A percentile compares a stretch with the other conserved stretches of the same genome.
These are phyloP conservation scores for Chrysolina americana DNA, from an alignment of 2,888 invertebrate genomes.

Conservation along the genomic window DNA sequence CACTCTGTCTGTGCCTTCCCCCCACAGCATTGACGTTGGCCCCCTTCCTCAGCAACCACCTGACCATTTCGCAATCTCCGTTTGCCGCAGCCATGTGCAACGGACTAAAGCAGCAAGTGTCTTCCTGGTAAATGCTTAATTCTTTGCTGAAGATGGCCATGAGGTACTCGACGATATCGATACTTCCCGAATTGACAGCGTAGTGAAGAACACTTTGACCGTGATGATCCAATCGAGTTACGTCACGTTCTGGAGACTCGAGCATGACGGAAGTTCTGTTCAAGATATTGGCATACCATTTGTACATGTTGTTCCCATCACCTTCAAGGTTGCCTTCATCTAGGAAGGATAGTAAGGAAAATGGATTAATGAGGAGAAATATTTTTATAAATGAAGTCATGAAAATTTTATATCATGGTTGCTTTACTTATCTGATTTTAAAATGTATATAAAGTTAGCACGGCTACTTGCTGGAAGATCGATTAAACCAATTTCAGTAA, in stretches of 20 bases:
- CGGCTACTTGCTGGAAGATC: too few species aligned
- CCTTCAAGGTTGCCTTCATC: constrained; percentile 56
- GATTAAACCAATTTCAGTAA: too few species aligned
- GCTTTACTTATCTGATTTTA: too few species aligned
- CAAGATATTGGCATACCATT: constrained; percentile 83
- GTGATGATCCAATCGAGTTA: constrained; percentile 77
- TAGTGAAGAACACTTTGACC: constrained; percentile 82
- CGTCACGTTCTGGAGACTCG: constrained; percentile 68
- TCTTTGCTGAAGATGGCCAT: constrained; percentile 68
- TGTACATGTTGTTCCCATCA: constrained; percentile 68
- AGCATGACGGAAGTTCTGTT: constrained; percentile 74
- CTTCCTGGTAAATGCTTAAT: constrained; percentile 77
- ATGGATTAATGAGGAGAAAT: not conserved
- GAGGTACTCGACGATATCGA: constrained; percentile 74
- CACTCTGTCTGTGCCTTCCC: constrained; percentile 67
- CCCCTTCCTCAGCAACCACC: constrained; percentile 61
- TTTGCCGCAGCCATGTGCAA: constrained; percentile 78
- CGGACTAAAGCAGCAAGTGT: constrained; percentile 78
- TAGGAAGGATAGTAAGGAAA: constrained; percentile 2
- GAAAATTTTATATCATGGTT: not conserved
- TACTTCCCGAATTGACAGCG: constrained; percentile 79
- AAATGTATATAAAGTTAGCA: too few species aligned
- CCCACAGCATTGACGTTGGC: constrained; percentile 65
- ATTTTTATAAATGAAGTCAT: not conserved
- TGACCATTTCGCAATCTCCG: constrained; percentile 74